Evolutionary conservation across 1,140 invertebrate genomes (phyloP), one percentile per base, ranked within the genome.

Genomic region (Drosophila ogumai): DNA sequence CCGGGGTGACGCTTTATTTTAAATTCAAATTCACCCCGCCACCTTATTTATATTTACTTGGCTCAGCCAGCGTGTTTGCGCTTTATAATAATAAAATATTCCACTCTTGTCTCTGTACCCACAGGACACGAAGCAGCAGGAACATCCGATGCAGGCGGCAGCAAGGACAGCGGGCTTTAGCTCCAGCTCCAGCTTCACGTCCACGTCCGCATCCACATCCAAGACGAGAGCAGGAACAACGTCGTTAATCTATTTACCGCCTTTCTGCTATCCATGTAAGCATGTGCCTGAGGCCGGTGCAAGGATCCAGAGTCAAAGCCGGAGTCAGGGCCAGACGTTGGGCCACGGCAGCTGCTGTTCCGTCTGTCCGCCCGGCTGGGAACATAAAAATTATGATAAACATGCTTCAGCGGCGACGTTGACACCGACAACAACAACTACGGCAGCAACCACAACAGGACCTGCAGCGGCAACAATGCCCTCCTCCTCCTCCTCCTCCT

Each of bases 181-280:
- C 75, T 72, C 36, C 46, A 71, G 56, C 65, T 49, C 46, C 13
- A 65, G 47, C 43, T n/a, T 36, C 65, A 56, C 31, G 59, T 54
- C 67, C 64, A 46, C 65, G 69, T 49, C 67, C 22, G 22, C 68
- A 3, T 17, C 44, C 17, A 43, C 79, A 75, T 82, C 75, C 58
- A 87, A 80, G 82, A 79, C 82, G 84, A 87, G 84, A 80, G 68
- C 81, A 74, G 82, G 81, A 77, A 86, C 79, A 80, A 88, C 90
- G 82, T 91, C 91, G 81, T 91, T 91, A 91, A 91, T 85, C 81
- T 91, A 91, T 91, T 91, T 91, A 88, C 82, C 91, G 81, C 91
- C 90, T 90, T 90, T 88, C 81, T 90, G 84, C 82, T 79, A 90
- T 82, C 75, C 91, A 81, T 90, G 90, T 82, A 82, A 86, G 86